Conservation (phyloP, 2,888 invertebrate genomes). For the Auanema sp. region DNA sequence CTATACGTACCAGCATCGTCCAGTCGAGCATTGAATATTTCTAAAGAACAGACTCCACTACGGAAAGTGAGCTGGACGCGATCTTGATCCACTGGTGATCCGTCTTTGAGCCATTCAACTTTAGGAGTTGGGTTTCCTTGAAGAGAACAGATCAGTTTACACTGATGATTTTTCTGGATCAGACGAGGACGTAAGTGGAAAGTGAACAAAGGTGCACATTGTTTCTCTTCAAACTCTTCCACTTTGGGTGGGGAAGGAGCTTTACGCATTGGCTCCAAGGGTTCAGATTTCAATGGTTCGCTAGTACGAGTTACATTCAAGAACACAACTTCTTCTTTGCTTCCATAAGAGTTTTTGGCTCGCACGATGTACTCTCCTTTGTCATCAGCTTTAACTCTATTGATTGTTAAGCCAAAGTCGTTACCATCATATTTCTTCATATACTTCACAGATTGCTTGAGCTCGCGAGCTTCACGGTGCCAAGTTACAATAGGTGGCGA, state of each 20-base stretch:
- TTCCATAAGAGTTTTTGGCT: conserved; percentile 94
- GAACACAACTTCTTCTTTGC: conserved; percentile 92
- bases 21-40: conserved; percentile 89
- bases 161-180: conserved; percentile 88
- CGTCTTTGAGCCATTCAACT: conserved; percentile 76
- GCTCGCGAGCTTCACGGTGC: conserved; percentile 88
- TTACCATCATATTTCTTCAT: conserved; percentile 97
- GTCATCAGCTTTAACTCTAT: conserved; percentile 83
- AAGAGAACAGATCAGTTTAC: conserved; percentile 94
- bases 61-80: conserved; percentile 72
- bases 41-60: conserved; percentile 94
- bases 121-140: conserved; percentile 91
- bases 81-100: conserved; percentile 81
- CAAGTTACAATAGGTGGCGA: conserved; percentile 93
- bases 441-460: conserved; percentile 94
- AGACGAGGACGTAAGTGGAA: conserved; percentile 97
- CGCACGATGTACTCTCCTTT: conserved; percentile 69
- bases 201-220: conserved; percentile 91
- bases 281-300: conserved; percentile 39
- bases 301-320: conserved; percentile 76
- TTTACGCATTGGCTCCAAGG: conserved; percentile 49
- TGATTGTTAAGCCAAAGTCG: conserved; percentile 95
- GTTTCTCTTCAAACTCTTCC: conserved; percentile 84
- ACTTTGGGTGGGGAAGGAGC: conserved; percentile 47
- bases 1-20: conserved; percentile 94